Evolutionary conservation across 2,888 invertebrate species (phyloP).

Genomic region (Apodemia zela): DNA sequence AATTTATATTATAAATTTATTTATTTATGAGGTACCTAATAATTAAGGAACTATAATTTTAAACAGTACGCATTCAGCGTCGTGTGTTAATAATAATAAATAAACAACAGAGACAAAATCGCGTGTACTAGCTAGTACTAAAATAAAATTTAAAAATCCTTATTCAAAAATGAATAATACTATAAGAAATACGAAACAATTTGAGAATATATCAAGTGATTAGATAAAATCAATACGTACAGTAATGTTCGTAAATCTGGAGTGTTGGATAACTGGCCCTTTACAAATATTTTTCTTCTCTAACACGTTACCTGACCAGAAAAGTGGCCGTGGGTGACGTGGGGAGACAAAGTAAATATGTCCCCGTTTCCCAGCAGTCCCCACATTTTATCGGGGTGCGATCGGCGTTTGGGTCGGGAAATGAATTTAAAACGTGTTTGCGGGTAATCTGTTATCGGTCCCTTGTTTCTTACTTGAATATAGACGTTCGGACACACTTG

Average conservation of each 20-base stretch:
- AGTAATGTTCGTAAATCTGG: conserved; percentile 69
- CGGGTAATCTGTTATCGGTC: conserved; percentile 81
- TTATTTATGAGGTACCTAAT: too few relatives aligned
- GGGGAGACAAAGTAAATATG: conserved; percentile 79
- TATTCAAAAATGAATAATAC: too few relatives aligned
- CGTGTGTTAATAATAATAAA: too few relatives aligned
- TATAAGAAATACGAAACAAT: too few relatives aligned
- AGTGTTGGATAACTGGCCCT: conserved; percentile 66
- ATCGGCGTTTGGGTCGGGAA: conserved; percentile 78
- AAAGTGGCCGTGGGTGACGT: conserved; percentile 67
- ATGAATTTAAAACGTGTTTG: conserved; percentile 81
- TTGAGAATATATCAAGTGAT: conserved; percentile 31
- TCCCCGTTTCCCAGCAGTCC: conserved; percentile 72
- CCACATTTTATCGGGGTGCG: conserved; percentile 79
- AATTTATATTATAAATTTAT: too few relatives aligned
- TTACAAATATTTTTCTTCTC: conserved; percentile 78
- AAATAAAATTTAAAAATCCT: too few relatives aligned
- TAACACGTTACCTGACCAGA: conserved; percentile 74
- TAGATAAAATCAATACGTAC: conserved; percentile 48
- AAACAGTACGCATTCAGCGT: too few relatives aligned
- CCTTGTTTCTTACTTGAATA: conserved; percentile 76
- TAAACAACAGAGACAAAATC: too few relatives aligned
- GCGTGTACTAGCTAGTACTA: too few relatives aligned
- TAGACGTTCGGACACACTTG: conserved; percentile 67
- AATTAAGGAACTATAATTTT: too few relatives aligned